These are phyloP conservation scores for Flabesymbios commensalis DNA, from an alignment of 2,888 invertebrate genomes.

Conservation along the genomic window DNA sequence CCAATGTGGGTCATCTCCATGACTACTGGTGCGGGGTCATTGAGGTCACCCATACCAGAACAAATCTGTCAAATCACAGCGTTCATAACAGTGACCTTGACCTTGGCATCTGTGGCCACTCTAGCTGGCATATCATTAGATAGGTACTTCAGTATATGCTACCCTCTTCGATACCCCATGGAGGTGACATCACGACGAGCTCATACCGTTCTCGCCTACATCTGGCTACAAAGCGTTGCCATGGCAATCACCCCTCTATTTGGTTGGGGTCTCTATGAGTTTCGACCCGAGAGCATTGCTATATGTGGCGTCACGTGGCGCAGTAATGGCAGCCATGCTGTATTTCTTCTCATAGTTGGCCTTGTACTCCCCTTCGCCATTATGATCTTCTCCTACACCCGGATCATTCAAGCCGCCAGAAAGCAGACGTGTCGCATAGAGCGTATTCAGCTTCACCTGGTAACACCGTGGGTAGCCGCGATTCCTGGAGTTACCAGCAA, in stretches of 20 bases:
- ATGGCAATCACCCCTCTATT: constrained; percentile 39
- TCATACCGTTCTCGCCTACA: constrained; percentile 21
- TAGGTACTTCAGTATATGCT: constrained; percentile 43
- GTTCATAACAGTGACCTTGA: constrained; percentile 32
- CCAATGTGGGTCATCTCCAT: constrained; percentile 15
- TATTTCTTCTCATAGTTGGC: constrained; percentile 34
- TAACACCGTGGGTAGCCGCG: not conserved
- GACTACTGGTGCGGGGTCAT: not conserved
- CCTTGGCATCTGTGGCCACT: constrained; percentile 44
- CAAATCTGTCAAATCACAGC: constrained; percentile 31
- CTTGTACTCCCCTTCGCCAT: constrained; percentile 34
- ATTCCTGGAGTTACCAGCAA: too few relatives aligned
- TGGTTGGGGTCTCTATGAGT: constrained; percentile 46
- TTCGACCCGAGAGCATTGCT: constrained; percentile 42
- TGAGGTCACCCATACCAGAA: not conserved
- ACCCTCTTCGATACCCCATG: constrained; percentile 44
- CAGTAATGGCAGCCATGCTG: constrained; percentile 26
- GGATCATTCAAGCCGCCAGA: constrained; percentile 39
- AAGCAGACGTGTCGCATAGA: constrained; percentile 37
- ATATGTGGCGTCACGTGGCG: constrained; percentile 39
- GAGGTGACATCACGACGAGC: constrained; percentile 33
- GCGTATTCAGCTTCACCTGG: constrained; percentile 26
- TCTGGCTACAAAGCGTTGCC: constrained; percentile 41
- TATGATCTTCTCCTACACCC: constrained; percentile 38
- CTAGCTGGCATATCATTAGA: constrained; percentile 44